Evolutionary conservation across 2,797 vertebrate species (phyloP), one percentile per base, ranked within the genome.

Genomic region (Paratrypauchen microcephalus): DNA sequence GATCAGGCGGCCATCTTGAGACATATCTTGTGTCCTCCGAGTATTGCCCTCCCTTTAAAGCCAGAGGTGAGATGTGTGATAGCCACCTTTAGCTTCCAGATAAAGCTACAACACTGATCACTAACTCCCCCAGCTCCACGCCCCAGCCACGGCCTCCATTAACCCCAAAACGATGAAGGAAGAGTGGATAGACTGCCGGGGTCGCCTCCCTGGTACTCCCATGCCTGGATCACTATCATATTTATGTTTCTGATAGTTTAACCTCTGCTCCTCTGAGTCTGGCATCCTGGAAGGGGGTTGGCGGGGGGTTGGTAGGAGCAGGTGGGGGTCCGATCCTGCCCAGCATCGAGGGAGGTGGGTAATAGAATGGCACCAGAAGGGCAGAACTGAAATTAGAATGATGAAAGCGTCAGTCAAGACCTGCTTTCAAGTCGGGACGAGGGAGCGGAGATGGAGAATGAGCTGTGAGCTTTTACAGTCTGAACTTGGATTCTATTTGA

Each of bases 221-320:
- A 21, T 66, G 65, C 78, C 19, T 68, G 76, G 89, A 91, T 90
- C 28, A 74, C 82, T 85, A 87, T 91, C 89, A 86, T 91, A 88
- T 91, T 87, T 90, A 90, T 90, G 90, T 92, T 92, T 89, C 88
- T 70, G 85, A 83, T 90, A 88, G 88, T 91, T 91, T 92, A 90
- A 91, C 89, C 90, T 91, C 81, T 88, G 86, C 84, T 87, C 90
- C 88, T 66, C 81, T 68, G 64, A 58, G 85, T 60, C 73, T 63
- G 72, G 68, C 21, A 66, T 83, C 78, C 82, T 83, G 13, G 28
- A 4, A 63, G 48, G 74, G 84, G 77, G 84, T 79, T 66, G 15
- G 30, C 30, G 30, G 30, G 30, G 30, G 5, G 30, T 32, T 32
- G 30, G 30, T 5, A 5, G 3, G 30, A 5, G 30, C 30, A 5